These are phyloP conservation scores for Lycocerus yunnanus DNA, from an alignment of 2,888 invertebrate genomes.

Conservation along the genomic window DNA sequence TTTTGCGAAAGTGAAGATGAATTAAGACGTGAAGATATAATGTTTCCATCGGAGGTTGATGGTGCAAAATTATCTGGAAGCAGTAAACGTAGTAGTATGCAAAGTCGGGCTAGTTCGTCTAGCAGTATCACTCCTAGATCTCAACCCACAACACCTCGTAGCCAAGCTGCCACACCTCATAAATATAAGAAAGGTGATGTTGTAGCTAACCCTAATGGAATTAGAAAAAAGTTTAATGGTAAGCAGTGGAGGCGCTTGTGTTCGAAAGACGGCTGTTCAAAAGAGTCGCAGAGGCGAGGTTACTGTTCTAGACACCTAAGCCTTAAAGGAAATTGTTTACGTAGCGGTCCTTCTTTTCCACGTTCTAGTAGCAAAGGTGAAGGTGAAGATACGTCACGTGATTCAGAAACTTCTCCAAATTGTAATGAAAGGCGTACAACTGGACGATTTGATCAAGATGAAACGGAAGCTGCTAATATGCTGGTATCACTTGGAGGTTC, in stretches of 20 bases:
- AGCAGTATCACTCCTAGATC: slow-evolving; percentile 88
- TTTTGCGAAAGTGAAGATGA: slow-evolving; percentile 91
- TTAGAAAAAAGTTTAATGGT: slow-evolving; percentile 98
- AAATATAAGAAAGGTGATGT: slow-evolving; percentile 98
- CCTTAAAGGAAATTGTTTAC: slow-evolving; percentile 71
- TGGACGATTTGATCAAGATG: slow-evolving; percentile 88
- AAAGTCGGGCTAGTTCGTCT: slow-evolving; percentile 89
- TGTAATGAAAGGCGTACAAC: slow-evolving; percentile 73
- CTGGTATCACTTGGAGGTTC: slow-evolving; percentile 94
- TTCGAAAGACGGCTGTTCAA: slow-evolving; percentile 92
- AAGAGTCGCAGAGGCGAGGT: slow-evolving; percentile 96
- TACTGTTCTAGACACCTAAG: slow-evolving; percentile 96
- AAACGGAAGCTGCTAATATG: slow-evolving; percentile 97
- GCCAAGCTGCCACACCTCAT: slow-evolving; percentile 89
- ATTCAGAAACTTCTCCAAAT: slow-evolving; percentile 88
- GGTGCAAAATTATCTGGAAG: slow-evolving; percentile 72
- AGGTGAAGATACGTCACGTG: slow-evolving; percentile 88
- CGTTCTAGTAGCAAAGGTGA: slow-evolving; percentile 63
- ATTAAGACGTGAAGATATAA: slow-evolving; percentile 82
- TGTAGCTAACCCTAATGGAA: slow-evolving; percentile 90
- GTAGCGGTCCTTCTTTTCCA: slow-evolving; percentile 53
- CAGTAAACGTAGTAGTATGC: slow-evolving; percentile 89
- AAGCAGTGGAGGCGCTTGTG: slow-evolving; percentile 99
- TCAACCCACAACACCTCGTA: slow-evolving; percentile 87
- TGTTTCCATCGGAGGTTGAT: slow-evolving; percentile 79